A percentile compares a stretch with the other conserved stretches of the same genome.
phyloP scores from a whole-genome alignment of 2,113 vertebrate species.

The Anhinga rufa region DNA sequence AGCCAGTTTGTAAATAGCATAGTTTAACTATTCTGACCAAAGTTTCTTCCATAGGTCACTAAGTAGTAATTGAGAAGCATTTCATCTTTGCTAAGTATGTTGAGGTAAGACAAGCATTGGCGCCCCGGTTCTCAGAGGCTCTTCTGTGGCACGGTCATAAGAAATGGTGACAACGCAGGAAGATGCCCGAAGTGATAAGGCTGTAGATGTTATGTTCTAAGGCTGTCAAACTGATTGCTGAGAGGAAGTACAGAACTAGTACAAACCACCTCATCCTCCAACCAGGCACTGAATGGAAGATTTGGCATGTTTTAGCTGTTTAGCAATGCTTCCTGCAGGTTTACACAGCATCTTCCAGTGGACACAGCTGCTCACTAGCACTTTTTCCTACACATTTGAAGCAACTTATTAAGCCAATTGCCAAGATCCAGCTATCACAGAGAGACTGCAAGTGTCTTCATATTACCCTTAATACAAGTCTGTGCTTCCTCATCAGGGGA shows the following conservation, averaged over 20 bases:
- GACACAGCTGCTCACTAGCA: constrained; percentile 29
- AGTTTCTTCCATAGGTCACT: background rate
- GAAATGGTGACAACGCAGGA: background rate
- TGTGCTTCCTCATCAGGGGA: background rate
- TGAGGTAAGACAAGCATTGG: fast-evolving
- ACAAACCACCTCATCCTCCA: background rate
- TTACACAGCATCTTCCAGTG: constrained; percentile 8
- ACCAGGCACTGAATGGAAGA: background rate
- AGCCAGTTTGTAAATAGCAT: background rate
- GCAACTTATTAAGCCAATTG: background rate
- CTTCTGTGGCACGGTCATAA: background rate
- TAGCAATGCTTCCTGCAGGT: background rate
- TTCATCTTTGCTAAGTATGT: background rate
- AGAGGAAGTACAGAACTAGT: background rate
- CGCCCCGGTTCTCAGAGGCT: background rate
- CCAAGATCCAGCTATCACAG: background rate
- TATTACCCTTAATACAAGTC: background rate
- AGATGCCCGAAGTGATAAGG: background rate
- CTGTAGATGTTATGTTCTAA: background rate
- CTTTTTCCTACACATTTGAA: background rate
- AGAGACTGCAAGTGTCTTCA: background rate
- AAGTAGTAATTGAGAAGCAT: background rate
- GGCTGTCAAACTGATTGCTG: background rate
- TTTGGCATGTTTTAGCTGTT: constrained; percentile 13
- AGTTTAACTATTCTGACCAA: background rate